These are phyloP conservation scores for Cremastinae sp. DNA, from an alignment of 2,888 invertebrate genomes.

Conservation along the genomic window DNA sequence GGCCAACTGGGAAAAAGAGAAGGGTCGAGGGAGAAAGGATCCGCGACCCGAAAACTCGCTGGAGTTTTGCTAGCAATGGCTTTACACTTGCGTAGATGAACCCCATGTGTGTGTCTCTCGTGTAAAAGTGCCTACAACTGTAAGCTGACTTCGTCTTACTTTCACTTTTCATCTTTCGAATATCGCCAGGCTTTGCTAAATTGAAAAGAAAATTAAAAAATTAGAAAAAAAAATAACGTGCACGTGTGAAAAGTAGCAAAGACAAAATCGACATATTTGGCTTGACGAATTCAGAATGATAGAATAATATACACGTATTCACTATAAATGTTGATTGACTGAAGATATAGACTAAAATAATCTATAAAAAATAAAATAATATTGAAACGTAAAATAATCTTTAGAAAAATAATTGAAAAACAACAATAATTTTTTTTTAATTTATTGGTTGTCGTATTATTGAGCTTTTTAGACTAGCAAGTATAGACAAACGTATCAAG, in stretches of 20 bases:
- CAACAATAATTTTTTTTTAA: no score
- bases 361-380: no score
- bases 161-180: constrained; percentile 56
- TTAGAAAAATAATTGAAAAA: no score
- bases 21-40: constrained; percentile 15
- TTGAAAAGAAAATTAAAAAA: constrained; percentile 56
- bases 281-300: constrained; percentile 15
- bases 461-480: no score
- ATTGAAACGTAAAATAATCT: no score
- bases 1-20: constrained; percentile 41
- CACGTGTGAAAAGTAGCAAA: background rate
- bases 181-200: constrained; percentile 65
- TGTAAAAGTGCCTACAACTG: constrained; percentile 24
- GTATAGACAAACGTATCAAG: no score
- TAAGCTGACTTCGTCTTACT: constrained; percentile 17
- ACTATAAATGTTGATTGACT: no score
- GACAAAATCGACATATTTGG: constrained; percentile 48
- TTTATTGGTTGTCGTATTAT: no score
- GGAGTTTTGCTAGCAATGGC: constrained; percentile 48
- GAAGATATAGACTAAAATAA: no score
- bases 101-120: constrained; percentile 41
- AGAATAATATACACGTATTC: no score
- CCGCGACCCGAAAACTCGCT: constrained; percentile 28
- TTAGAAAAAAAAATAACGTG: no score
- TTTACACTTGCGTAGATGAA: constrained; percentile 58